Base-by-base conservation (phyloP, 2,888 invertebrate genomes). In the Schizotus pectinicornis region DNA sequence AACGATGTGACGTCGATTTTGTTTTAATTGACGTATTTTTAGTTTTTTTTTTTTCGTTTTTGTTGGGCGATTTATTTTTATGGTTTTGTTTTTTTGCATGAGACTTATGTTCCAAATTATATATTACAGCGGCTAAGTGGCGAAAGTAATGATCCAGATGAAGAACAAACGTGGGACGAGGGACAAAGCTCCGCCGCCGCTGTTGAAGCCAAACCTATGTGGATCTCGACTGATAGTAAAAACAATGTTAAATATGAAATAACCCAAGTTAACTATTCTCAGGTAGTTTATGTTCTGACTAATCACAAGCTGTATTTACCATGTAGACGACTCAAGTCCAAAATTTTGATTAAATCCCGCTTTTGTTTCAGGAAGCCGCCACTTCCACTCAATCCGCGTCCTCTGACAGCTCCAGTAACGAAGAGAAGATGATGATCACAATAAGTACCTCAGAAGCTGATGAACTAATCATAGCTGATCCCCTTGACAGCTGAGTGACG, bases 391-490 rank as follows among this genome's bases (percentile, higher is more conserved):
- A 89, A 70, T 86, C 86, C 0, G 86, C 86, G 75, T 84, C 85
- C 2, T 88, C 89, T 0, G 90, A 89, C 68, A 89, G 88, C 58
- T 81, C 80, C 8, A 89, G 89, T 63, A 86, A 86, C 65, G 89
- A 90, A 67, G 89, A 89, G 67, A 90, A 90, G 76, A 90, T 90
- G 85, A 89, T 90, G 83, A 85, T 90, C 5, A 87, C 88, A 5
- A 86, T 89, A 46, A 87, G 86, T 65, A 84, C 87, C 3, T 87
- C 88, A 0, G 81, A 80, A 67, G 74, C 75, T 7, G 81, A 79
- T 60, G 78, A 79, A 41, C 65, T 79, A 31, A 79, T 80, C 43
- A 80, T 76, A 63, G 79, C 77, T n/a, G 80, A 76, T 71, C 78
- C 76, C 41, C 67, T 78, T 63, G 80, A 77, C 65, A 72, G 81